Base-by-base conservation (phyloP, 1,140 invertebrate genomes). In the Lithobius niger region DNA sequence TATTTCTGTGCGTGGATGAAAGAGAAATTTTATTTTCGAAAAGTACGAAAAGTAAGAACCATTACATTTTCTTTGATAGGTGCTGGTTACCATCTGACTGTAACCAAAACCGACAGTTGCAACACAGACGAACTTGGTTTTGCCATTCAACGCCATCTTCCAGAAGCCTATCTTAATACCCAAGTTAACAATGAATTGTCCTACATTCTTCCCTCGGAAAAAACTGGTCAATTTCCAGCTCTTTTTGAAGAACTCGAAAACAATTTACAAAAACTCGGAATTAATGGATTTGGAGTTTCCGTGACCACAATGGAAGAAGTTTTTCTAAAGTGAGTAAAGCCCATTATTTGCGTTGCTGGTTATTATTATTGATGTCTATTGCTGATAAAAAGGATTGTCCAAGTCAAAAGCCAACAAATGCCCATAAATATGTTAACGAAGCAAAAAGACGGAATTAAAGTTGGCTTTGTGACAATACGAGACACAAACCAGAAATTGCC, bases 291-390 rank as follows among this genome's bases (percentile, higher is more conserved):
- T 59, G 86, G 87, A 1, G 78, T 88, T 0, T 83, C 84, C 0
- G 76, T 86, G 1, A 86, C 86, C 6, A 89, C 87, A 0, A 75
- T 92, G 62, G 88, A 92, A 66, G 85, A 91, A 71, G 86, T 92
- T 10, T 91, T 91, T 65, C 65, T 91, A 18, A 85, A 82, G 84
- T 87, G 69, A 71, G 73, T 62, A 25, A 40, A n/a, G n/a, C n/a
- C n/a, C n/a, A n/a, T n/a, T n/a, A n/a, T n/a, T n/a, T n/a, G n/a
- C n/a, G n/a, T n/a, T n/a, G n/a, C n/a, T n/a, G n/a, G n/a, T n/a
- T n/a, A n/a, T n/a, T n/a, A n/a, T n/a, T n/a, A n/a, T n/a, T n/a
- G n/a, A n/a, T n/a, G n/a, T n/a, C n/a, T n/a, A n/a, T n/a, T n/a
- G n/a, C n/a, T n/a, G n/a, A n/a, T n/a, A n/a, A n/a, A n/a, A n/a